Evolutionary conservation across 2,888 invertebrate species (phyloP).

Genomic region (Drosophila multiciliata): DNA sequence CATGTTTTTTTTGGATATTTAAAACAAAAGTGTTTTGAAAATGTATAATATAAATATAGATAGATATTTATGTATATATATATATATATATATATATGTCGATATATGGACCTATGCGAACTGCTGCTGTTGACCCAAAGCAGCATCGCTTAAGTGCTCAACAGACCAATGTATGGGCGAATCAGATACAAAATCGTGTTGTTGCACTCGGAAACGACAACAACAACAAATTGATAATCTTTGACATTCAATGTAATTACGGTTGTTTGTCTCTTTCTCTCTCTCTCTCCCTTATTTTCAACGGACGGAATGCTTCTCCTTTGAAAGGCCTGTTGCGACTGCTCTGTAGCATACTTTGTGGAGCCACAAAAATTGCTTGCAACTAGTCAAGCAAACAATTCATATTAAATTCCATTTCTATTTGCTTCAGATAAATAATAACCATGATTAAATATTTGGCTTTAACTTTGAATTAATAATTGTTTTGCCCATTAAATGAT

Average conservation of each 20-base stretch:
- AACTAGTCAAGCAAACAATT: not conserved
- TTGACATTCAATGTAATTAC: conserved; percentile 24
- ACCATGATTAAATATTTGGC: not conserved
- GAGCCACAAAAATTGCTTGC: conserved; percentile 4
- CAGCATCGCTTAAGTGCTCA: not conserved
- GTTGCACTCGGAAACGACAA: not conserved
- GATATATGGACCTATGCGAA: not conserved
- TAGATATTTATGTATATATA: not conserved
- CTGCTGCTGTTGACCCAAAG: not conserved
- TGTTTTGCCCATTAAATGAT: conserved; percentile 5
- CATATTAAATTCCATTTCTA: not conserved
- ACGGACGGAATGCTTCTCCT: conserved; percentile 3
- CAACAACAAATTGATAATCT: conserved; percentile 18
- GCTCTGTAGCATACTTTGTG: conserved; percentile 24
- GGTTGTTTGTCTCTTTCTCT: conserved; percentile 6
- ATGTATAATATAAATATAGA: not conserved
- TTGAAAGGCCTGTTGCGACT: conserved; percentile 48
- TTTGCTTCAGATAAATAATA: not conserved
- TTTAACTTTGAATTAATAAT: not conserved
- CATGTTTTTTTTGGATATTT: not conserved
- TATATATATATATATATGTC: not conserved
- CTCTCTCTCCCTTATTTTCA: conserved; percentile 20
- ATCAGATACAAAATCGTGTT: not conserved
- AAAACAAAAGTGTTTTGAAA: not conserved
- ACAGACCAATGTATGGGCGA: not conserved